phyloP scores from a whole-genome alignment of 30 jellyfish, hydroid and myxozoan genomes.

The Aurelia sp. region DNA sequence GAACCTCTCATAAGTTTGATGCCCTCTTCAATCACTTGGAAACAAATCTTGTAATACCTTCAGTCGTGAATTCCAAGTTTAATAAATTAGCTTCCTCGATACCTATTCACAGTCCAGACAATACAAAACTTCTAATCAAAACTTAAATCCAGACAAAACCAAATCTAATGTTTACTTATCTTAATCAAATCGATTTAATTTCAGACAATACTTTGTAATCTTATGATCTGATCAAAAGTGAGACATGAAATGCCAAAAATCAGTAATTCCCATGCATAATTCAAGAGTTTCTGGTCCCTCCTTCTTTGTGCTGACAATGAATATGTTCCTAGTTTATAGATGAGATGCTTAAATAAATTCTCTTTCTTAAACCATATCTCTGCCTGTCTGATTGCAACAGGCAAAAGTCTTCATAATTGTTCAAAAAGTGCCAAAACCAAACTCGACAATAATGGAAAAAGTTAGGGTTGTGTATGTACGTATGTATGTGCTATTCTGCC shows the following conservation, averaged over 20 bases:
- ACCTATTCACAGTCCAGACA: neutral
- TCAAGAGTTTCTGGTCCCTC: neutral
- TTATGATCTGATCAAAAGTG: neutral
- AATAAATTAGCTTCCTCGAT: neutral
- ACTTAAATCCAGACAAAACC: neutral
- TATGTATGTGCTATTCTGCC: too few species aligned
- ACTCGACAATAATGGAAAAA: too few species aligned
- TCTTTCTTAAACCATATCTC: too few species aligned
- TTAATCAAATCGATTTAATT: neutral
- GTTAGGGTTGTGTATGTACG: too few species aligned
- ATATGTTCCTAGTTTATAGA: neutral
- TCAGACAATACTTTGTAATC: neutral
- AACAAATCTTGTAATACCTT: too few species aligned
- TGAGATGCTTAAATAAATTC: too few species aligned
- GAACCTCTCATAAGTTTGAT: too few species aligned
- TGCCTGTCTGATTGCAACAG: neutral
- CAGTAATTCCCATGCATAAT: conserved; percentile 9
- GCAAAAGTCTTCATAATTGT: neutral
- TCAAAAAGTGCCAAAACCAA: too few species aligned
- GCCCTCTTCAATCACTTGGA: too few species aligned
- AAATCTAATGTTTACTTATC: neutral
- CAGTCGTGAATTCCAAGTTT: neutral
- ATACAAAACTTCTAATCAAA: too few species aligned
- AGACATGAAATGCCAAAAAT: conserved; percentile 14
- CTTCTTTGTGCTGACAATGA: neutral